Conservation (phyloP, 1,140 invertebrate genomes). For the Diorhabda sublineata region DNA sequence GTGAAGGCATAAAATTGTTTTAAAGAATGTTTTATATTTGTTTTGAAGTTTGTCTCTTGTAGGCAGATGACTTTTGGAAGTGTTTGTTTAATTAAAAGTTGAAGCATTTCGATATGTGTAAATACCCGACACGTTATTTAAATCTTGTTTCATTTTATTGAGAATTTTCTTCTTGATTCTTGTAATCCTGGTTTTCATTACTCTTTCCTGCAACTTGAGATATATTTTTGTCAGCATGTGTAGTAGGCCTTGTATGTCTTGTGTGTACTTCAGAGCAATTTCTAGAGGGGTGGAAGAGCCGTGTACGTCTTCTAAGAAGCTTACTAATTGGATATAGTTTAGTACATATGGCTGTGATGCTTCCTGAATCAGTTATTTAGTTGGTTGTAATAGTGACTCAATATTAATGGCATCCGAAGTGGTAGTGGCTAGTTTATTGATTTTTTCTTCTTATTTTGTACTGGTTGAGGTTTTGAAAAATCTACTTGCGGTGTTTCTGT, state of each 20-base stretch:
- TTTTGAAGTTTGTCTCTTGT: no score
- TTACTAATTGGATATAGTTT: constrained; percentile 1
- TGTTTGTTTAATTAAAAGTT: no score
- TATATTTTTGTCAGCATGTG: constrained; percentile 3
- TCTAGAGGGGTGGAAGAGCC: not conserved
- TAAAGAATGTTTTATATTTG: no score
- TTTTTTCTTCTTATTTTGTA: no score
- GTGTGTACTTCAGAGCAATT: not conserved
- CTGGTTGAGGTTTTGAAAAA: no score
- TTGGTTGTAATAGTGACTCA: not conserved
- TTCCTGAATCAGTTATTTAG: constrained; percentile 2
- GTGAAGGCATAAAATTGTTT: no score
- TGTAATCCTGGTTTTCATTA: constrained; percentile 8
- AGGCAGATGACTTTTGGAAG: not conserved
- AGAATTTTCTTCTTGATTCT: constrained; percentile 11
- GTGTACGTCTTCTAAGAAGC: constrained; percentile 1
- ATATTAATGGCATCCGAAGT: not conserved
- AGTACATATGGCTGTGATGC: not conserved
- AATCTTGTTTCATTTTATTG: not conserved
- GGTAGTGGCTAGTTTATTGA: no score
- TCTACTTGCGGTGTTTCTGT: no score
- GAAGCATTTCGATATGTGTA: no score
- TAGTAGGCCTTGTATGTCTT: constrained; percentile 5
- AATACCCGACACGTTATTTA: not conserved
- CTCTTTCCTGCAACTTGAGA: not conserved